Base-by-base conservation (phyloP, 2,888 invertebrate genomes). In the Dynastes hyllus region DNA sequence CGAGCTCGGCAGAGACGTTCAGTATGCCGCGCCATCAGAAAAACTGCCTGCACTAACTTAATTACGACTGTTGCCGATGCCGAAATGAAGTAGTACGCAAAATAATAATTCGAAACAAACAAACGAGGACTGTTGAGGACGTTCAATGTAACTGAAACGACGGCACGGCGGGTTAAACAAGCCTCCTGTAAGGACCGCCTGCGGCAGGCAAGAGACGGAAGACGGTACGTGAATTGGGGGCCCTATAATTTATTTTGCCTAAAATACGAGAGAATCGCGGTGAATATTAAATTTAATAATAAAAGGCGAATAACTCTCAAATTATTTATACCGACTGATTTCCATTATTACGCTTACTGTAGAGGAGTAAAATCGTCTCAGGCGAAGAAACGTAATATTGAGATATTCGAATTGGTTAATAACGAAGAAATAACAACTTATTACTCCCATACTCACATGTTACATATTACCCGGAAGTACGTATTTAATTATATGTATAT, bases 311-410 rank as follows among this genome's bases (percentile, higher is more conserved):
- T 29, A 45, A 75, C 61, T 75, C 63, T 61, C 40, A 61, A 75
- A 77, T 77, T 77, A 69, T 69, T 79, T 78, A 69, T 75, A 75
- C 76, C 55, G 58, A 69, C 71, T 76, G 80, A 81, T 78, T 80
- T 80, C 67, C 79, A 75, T 79, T 79, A 78, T 80, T 75, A 27
- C 50, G 11, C 13, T 50, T 69, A n/a, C 70, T 45, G 70, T 11
- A 51, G 51, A 70, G 27, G 13, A 51, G 1, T 13, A 27, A 4
- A 53, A n/a, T 66, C 66, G 8, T 13, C 9, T 66, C 13, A 37
- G 37, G 40, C 16, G 22, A 22, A 55, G 6, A 16, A 55, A 13
- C 16, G 40, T 66, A 37, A 40, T 45, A 45, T 66, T 66, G 9
- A 40, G 22, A n/a, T 37, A 66, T 66, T 66, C 40, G 37, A 66